These are phyloP conservation scores for Chalcis sispes DNA, from an alignment of 2,888 invertebrate genomes.

Conservation along the genomic window DNA sequence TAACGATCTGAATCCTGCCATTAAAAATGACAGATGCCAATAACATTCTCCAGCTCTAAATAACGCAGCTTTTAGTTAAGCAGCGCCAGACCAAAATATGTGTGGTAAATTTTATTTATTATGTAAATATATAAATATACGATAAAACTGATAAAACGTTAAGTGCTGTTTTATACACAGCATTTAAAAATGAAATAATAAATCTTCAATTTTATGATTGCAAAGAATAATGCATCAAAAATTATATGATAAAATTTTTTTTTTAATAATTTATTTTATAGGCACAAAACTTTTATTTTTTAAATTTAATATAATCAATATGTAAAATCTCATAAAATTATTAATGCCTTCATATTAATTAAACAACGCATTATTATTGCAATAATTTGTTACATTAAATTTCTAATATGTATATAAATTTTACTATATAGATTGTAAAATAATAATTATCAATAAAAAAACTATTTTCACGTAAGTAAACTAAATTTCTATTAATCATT, in stretches of 20 bases:
- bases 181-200: slow-evolving; percentile 64
- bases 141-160: slow-evolving; percentile 59
- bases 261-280: slow-evolving; percentile 12
- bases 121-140: slow-evolving; percentile 59
- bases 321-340: not conserved
- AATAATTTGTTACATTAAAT: not conserved
- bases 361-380: not conserved
- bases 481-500: not conserved
- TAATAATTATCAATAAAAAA: not conserved
- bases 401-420: slow-evolving; percentile 8
- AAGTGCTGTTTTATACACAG: slow-evolving; percentile 67
- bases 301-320: not conserved
- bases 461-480: slow-evolving; percentile 2
- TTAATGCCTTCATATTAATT: no score
- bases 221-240: slow-evolving; percentile 49
- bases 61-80: slow-evolving; percentile 58
- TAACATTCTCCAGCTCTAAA: slow-evolving; percentile 62
- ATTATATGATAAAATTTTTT: not conserved
- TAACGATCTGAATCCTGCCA: slow-evolving; percentile 84
- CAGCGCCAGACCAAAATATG: slow-evolving; percentile 65
- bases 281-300: not conserved
- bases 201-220: slow-evolving; percentile 66
- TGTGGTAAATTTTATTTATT: slow-evolving; percentile 65
- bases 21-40: slow-evolving; percentile 82
- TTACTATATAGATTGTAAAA: not conserved